These are phyloP conservation scores for Hylaeus anthracinus DNA, from an alignment of 1,140 invertebrate genomes.

Conservation along the genomic window DNA sequence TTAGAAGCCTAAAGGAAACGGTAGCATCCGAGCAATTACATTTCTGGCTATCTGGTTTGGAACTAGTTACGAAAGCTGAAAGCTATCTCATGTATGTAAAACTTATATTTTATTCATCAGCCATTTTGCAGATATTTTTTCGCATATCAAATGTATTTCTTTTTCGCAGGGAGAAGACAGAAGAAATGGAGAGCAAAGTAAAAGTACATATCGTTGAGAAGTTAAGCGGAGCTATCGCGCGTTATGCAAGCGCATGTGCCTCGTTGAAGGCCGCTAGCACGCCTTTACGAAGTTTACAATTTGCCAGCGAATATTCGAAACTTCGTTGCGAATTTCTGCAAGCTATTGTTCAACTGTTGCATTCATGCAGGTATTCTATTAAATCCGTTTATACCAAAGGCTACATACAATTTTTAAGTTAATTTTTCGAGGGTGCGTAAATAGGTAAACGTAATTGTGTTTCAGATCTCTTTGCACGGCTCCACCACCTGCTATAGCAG, in stretches of 20 bases:
- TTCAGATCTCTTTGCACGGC: conserved; percentile 90
- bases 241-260: conserved; percentile 85
- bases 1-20: conserved; percentile 85
- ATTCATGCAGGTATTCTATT: conserved; percentile 83
- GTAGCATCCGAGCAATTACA: conserved; percentile 94
- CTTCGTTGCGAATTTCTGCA: conserved; percentile 89
- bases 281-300: conserved; percentile 85
- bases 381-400: background rate
- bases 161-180: conserved; percentile 66
- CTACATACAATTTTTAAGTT: background rate
- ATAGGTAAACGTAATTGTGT: conserved; percentile 11
- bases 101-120: conserved; percentile 4
- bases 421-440: background rate
- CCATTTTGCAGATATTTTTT: background rate
- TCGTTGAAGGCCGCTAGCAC: conserved; percentile 88
- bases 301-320: conserved; percentile 90
- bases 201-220: conserved; percentile 80
- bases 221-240: conserved; percentile 83
- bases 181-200: conserved; percentile 66
- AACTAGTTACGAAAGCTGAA: conserved; percentile 87
- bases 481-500: conserved; percentile 95
- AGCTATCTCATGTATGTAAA: conserved; percentile 79
- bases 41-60: conserved; percentile 92
- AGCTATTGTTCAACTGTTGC: conserved; percentile 87
- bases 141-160: conserved; percentile 17